These are phyloP conservation scores for Acanthornis magna DNA, from an alignment of 2,797 vertebrate species.

Conservation along the genomic window DNA sequence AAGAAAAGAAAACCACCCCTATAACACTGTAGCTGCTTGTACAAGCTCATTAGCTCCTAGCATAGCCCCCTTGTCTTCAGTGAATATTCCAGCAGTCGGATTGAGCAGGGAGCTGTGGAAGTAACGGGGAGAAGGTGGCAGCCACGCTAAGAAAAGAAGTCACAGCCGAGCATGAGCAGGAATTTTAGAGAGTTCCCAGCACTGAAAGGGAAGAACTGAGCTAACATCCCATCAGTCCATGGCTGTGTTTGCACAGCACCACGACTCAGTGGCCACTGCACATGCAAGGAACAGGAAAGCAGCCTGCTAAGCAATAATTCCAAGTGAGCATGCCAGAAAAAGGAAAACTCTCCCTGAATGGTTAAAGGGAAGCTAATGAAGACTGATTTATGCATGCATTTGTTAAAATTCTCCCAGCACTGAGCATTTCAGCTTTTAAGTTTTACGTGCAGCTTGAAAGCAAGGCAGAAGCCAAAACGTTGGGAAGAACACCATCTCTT, in stretches of 20 bases:
- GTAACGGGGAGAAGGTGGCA: rapidly evolving
- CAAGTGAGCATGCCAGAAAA: neutral
- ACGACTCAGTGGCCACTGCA: neutral
- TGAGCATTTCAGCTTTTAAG: conserved; percentile 29
- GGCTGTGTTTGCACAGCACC: neutral
- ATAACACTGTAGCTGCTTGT: neutral
- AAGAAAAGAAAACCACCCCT: neutral
- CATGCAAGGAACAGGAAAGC: neutral
- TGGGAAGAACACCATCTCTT: conserved; percentile 35
- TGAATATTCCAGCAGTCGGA: neutral
- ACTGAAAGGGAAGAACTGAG: neutral
- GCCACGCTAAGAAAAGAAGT: neutral
- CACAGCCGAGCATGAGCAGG: neutral
- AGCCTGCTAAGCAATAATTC: neutral
- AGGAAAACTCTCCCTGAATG: neutral
- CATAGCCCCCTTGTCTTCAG: neutral
- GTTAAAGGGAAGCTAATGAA: neutral
- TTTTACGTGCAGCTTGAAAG: conserved; percentile 2
- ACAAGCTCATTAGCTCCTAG: neutral
- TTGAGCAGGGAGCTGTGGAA: neutral
- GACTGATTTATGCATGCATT: neutral
- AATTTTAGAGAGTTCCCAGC: neutral
- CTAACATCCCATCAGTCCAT: neutral
- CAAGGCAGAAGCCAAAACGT: neutral
- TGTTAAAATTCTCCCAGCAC: neutral